Conservation (phyloP, 2,797 vertebrate species). For the Diplodus puntazzo region DNA sequence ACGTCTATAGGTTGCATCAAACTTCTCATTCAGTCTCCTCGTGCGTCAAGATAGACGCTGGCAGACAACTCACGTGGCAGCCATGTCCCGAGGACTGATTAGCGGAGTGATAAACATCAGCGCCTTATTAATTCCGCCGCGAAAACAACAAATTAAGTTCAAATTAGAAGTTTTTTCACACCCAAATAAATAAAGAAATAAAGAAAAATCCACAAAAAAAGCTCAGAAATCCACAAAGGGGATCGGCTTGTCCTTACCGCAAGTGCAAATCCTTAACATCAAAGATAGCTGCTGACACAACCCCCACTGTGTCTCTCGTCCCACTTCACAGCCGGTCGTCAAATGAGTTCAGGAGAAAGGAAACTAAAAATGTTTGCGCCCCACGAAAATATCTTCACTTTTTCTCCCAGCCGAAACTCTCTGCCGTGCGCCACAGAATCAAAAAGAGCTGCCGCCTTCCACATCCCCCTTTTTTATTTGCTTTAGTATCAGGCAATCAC, state of each 20-base stretch:
- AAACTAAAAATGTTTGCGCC: conserved; percentile 41
- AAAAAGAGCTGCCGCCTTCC: conserved; percentile 24
- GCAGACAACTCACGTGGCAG: conserved; percentile 22
- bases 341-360: conserved; percentile 35
- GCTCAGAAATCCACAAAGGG: conserved; percentile 9
- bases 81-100: conserved; percentile 34
- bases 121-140: conserved; percentile 3
- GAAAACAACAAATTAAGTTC: conserved; percentile 7
- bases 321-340: conserved; percentile 50
- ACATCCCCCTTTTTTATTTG: conserved; percentile 42
- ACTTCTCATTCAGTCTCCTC: conserved; percentile 9
- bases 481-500: conserved; percentile 33
- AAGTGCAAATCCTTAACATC: conserved; percentile 61
- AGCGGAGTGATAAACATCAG: conserved; percentile 13
- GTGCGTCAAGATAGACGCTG: conserved; percentile 17
- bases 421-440: conserved; percentile 7
- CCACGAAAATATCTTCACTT: conserved; percentile 30
- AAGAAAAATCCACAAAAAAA: conserved; percentile 8
- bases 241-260: not conserved
- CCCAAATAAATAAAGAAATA: too few relatives aligned
- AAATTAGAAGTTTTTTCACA: conserved; percentile 14
- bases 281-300: conserved; percentile 54
- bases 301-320: conserved; percentile 33
- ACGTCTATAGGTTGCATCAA: conserved; percentile 35
- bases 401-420: conserved; percentile 14